Evolutionary conservation across 2,888 invertebrate species (phyloP), one percentile per base, ranked within the genome.

Genomic region (Lypha dubia): DNA sequence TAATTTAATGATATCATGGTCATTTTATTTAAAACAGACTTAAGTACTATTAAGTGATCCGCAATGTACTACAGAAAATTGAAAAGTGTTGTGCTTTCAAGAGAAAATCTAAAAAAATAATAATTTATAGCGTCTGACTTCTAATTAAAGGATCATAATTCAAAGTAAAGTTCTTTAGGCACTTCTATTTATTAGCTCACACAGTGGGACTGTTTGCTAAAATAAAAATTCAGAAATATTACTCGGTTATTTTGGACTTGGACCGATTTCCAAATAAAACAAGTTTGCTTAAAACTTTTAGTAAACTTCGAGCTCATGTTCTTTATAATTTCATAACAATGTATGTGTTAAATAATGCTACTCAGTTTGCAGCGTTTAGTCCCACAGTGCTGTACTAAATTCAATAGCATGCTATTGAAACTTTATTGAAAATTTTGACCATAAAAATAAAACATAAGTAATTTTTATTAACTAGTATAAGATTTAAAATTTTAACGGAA

Each of bases 401-500:
- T n/a, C n/a, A n/a, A 11, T 51, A 24, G 3, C 4, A 15, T 24
- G 3, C 24, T 5, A 11, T 13, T 5, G 24, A 28, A 28, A n/a
- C 15, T 11, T 20, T 11, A 56, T 56, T n/a, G 9, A 56, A 28
- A 56, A 8, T 22, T 3, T 44, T 44, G 1, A 51, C 11, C 28
- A 15, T 15, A 56, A n/a, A 56, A 28, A 56, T 13, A 53, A 24
- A 15, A n/a, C 22, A 28, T 13, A 7, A 15, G 7, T 35, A 17
- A 58, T 11, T 15, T 41, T 62, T 6, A 22, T 15, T 22, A 38
- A 62, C 8, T 7, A 38, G 8, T 38, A 46, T 35, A 17, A 46
- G 32, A 32, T 74, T 62, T 62, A 74, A 46, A 60, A 62, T 38
- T 24, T 58, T 17, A 62, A 74, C 62, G 62, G 51, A 51, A 62